These are phyloP conservation scores for Drosophila leontia DNA, from an alignment of 1,140 invertebrate species.

Conservation along the genomic window DNA sequence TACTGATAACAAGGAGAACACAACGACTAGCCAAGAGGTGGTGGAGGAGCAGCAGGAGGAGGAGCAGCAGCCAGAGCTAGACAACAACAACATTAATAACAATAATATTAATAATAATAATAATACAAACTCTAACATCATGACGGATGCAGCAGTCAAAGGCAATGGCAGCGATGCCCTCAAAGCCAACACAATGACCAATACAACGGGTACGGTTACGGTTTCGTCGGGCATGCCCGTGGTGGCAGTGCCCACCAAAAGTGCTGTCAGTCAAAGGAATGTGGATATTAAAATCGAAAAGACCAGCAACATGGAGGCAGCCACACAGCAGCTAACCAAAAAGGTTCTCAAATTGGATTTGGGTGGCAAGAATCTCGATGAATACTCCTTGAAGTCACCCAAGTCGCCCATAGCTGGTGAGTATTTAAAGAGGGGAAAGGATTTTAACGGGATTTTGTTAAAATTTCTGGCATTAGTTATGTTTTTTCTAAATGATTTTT, in stretches of 20 bases:
- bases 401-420: slow-evolving; percentile 83
- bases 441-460: too few species aligned
- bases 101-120: slow-evolving; percentile 3
- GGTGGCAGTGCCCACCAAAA: slow-evolving; percentile 62
- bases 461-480: too few species aligned
- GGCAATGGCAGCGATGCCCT: slow-evolving; percentile 15
- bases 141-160: slow-evolving; percentile 58
- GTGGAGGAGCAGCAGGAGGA: background rate
- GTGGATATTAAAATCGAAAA: slow-evolving; percentile 85
- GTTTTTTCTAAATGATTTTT: too few species aligned
- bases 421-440: background rate
- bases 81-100: slow-evolving; percentile 13
- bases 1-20: slow-evolving; percentile 40
- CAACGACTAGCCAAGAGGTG: slow-evolving; percentile 11
- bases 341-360: slow-evolving; percentile 89
- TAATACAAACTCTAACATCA: slow-evolving; percentile 46
- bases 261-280: slow-evolving; percentile 87
- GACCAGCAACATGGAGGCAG: slow-evolving; percentile 84
- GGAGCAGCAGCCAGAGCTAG: background rate
- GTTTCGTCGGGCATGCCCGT: background rate
- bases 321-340: slow-evolving; percentile 87
- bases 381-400: slow-evolving; percentile 78
- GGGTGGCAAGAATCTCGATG: slow-evolving; percentile 75
- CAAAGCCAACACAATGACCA: slow-evolving; percentile 5
- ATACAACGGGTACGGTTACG: too few species aligned